Percentiles rank a stretch among this genome's conserved stretches.
Conservation (phyloP, 2,888 invertebrate species). For the Mycalesis mineus region DNA sequence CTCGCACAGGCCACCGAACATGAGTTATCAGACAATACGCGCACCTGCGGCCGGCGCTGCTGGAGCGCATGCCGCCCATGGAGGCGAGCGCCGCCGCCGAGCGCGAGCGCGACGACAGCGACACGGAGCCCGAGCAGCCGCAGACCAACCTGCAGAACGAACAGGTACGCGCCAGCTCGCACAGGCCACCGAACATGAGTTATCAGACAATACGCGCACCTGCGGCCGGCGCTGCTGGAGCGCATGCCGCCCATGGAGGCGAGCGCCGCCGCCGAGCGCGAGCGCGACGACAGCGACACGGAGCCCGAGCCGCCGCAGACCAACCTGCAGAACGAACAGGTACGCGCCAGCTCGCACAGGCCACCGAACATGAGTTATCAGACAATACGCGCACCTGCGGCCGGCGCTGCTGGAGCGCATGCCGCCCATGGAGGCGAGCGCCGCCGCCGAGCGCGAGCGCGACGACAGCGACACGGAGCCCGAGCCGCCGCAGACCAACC, state of each 20-base stretch:
- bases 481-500: constrained; percentile 31
- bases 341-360: too few species aligned
- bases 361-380: constrained; percentile 32
- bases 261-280: constrained; percentile 36
- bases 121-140: constrained; percentile 33
- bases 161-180: too few species aligned
- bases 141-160: constrained; percentile 37
- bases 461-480: constrained; percentile 45
- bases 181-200: too few species aligned
- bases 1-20: neutral
- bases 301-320: constrained; percentile 32
- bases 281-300: constrained; percentile 50
- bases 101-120: constrained; percentile 49
- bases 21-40: constrained; percentile 78
- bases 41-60: constrained; percentile 88
- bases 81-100: constrained; percentile 51
- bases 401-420: constrained; percentile 96
- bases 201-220: constrained; percentile 82
- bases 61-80: constrained; percentile 99
- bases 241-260: constrained; percentile 96
- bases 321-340: constrained; percentile 24
- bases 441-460: constrained; percentile 36
- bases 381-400: constrained; percentile 86
- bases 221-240: constrained; percentile 93
- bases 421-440: constrained; percentile 89